Conservation (phyloP, 2,888 invertebrate species). For the Clivina fossor region DNA sequence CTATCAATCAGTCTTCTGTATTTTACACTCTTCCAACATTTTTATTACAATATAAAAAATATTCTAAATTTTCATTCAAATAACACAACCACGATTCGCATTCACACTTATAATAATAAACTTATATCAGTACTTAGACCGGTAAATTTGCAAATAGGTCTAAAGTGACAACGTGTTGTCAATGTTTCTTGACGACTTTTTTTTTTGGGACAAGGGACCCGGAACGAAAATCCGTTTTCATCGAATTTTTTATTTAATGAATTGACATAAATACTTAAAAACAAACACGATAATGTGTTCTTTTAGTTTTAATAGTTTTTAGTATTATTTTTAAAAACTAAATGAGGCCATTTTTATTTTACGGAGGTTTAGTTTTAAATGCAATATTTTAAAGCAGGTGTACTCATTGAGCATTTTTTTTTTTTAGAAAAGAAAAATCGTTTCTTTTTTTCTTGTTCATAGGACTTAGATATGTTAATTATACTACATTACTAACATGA, state of each 20-base stretch:
- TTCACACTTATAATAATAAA: constrained; percentile 9
- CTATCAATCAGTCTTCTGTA: constrained; percentile 30
- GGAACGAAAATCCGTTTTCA: constrained; percentile 23
- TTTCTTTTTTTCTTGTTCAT: constrained; percentile 22
- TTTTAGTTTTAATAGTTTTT: constrained; percentile 13
- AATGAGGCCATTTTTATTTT: constrained; percentile 4
- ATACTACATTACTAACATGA: constrained; percentile 33
- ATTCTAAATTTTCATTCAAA: constrained; percentile 27
- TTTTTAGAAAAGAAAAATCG: constrained; percentile 24
- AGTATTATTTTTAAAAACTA: too few species aligned
- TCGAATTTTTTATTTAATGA: constrained; percentile 25
- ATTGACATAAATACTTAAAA: constrained; percentile 30
- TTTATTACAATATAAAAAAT: constrained; percentile 35
- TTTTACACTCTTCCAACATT: constrained; percentile 27
- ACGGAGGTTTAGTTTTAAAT: background rate
- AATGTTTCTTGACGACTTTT: background rate
- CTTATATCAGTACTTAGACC: constrained; percentile 16
- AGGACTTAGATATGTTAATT: constrained; percentile 35
- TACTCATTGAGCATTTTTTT: constrained; percentile 30
- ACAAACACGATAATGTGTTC: constrained; percentile 23
- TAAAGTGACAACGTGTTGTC: too few species aligned
- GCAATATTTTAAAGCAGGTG: background rate
- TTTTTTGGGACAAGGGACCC: background rate
- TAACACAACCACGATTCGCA: constrained; percentile 14
- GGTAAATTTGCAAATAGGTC: background rate